Evolutionary conservation across 1,140 invertebrate genomes (phyloP), one percentile per base, ranked within the genome.

Genomic region (Drosophila bocki): DNA sequence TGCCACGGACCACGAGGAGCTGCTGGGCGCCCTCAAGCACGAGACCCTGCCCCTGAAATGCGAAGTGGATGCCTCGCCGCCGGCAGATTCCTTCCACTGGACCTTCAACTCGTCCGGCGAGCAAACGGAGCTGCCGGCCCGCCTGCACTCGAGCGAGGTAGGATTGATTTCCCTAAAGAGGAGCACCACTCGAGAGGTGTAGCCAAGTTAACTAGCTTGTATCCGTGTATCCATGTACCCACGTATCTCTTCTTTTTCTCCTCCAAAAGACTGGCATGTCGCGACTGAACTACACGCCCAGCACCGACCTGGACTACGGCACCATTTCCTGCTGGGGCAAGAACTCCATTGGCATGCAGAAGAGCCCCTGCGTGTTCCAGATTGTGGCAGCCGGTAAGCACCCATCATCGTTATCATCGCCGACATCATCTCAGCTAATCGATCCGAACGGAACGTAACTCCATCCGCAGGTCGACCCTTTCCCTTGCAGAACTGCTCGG

Each of bases 101-200:
- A 97, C 96, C 45, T 97, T 98, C 94, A 97, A 97, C 93, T 97
- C 97, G 91, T 97, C 96, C 45, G 96, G 96, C 9, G 96, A 97
- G 87, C 95, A 96, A 85, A 95, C 95, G 1, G 96, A 97, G 87
- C 94, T 97, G 47, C 94, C 96, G 9, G 94, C 95, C 26, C 94
- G 95, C 37, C 93, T 94, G 65, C 95, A 95, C 90, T 95, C 95
- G 62, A 95, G 94, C 80, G 94, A 94, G 86, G 94, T 94, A 39
- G 82, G 79, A 67, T 50, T 62, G 61, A 39, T 56, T 56, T 54
- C 39, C 53, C 60, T 29, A 7, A 53, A 13, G 41, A 26, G 41
- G 19, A 12, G 44, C 41, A 45, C 47, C 47, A 67, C 44, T 76
- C 57, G 17, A n/a, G 7, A 50, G 17, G 32, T 51, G 22, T 42